These are phyloP conservation scores for Hydrophis major DNA, from an alignment of 2,797 vertebrate species.

Conservation along the genomic window DNA sequence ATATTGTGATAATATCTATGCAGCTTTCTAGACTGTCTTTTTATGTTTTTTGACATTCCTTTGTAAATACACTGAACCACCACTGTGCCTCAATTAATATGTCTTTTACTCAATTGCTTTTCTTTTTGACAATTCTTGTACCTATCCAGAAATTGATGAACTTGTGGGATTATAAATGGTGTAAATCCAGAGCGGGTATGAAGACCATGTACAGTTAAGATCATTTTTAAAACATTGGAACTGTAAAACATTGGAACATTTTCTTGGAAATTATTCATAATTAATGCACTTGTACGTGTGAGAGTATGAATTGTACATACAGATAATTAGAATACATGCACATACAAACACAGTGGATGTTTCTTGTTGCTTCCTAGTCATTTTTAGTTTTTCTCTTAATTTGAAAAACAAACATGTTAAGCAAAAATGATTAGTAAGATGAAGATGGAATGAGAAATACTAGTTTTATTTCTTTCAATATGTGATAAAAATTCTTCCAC, in stretches of 20 bases:
- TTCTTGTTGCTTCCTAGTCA: background rate
- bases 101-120: background rate
- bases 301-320: background rate
- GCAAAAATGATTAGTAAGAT: background rate
- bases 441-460: background rate
- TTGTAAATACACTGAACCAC: slow-evolving; percentile 19
- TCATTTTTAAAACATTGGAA: background rate
- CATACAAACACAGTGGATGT: background rate
- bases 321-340: background rate
- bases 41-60: background rate
- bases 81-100: background rate
- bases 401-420: slow-evolving; percentile 7
- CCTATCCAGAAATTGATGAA: background rate
- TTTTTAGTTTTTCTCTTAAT: background rate
- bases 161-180: background rate
- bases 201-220: background rate
- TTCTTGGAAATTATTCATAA: background rate
- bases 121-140: slow-evolving; percentile 15
- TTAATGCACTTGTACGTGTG: background rate
- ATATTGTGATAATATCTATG: background rate
- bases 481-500: background rate
- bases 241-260: background rate
- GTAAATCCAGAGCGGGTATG: background rate
- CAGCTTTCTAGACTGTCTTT: background rate
- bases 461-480: background rate